These are phyloP conservation scores for Drosophila repletoides DNA, from an alignment of 1,140 invertebrate species.

Conservation along the genomic window DNA sequence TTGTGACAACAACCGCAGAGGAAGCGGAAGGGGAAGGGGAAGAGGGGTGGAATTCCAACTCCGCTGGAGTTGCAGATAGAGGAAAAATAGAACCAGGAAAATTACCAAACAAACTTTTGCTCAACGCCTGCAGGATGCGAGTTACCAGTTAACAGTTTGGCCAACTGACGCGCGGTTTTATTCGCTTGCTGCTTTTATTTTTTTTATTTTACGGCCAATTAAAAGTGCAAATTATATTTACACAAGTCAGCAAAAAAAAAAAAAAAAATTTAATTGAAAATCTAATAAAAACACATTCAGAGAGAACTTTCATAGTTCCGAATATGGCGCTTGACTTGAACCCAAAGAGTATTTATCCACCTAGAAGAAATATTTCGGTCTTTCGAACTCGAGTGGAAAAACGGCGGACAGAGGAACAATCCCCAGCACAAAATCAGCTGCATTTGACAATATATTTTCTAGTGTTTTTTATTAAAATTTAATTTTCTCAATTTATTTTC, in stretches of 20 bases:
- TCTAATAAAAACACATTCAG: too few relatives aligned
- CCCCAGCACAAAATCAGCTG: too few relatives aligned
- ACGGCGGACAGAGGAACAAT: too few relatives aligned
- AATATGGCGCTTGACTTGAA: too few relatives aligned
- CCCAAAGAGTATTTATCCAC: too few relatives aligned
- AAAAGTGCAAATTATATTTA: slow-evolving; percentile 61
- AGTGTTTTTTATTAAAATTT: not conserved
- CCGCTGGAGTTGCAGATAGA: slow-evolving; percentile 1
- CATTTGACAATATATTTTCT: too few relatives aligned
- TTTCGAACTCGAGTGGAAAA: too few relatives aligned
- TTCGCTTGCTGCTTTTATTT: not conserved
- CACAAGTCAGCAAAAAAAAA: slow-evolving; percentile 12
- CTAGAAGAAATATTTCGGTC: too few relatives aligned
- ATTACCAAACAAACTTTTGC: slow-evolving; percentile 42
- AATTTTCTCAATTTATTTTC: too few relatives aligned
- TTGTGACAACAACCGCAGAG: slow-evolving; percentile 35
- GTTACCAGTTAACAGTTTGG: slow-evolving; percentile 28
- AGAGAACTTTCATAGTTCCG: not conserved
- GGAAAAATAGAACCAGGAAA: slow-evolving; percentile 29
- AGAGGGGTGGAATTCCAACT: too few relatives aligned
- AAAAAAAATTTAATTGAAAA: not conserved
- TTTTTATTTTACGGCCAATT: slow-evolving; percentile 45
- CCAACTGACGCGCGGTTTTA: slow-evolving; percentile 16
- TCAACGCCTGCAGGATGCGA: slow-evolving; percentile 35
- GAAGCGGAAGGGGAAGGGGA: not conserved